Evolutionary conservation across 2,113 vertebrate genomes (phyloP), one percentile per base, ranked within the genome.

Genomic region (Jaculus jaculus): DNA sequence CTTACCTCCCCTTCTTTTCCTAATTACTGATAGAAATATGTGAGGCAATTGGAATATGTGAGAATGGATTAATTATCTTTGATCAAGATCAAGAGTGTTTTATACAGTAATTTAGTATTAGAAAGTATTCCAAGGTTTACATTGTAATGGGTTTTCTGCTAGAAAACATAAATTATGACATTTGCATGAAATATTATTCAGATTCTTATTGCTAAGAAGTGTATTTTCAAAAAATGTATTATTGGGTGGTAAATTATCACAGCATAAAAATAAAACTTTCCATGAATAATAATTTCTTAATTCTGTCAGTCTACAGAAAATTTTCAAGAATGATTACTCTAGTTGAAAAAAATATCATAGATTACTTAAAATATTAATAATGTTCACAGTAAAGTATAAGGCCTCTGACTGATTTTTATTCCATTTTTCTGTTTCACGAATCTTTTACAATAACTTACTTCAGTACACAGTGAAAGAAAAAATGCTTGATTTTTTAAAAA

Each of bases 1-100:
- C 21, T 71, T 65, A 30, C 24, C 60, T 32, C 1, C 42, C 54
- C 42, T 72, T 66, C n/a, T 61, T 90, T 92, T 28, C 8, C 26
- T 81, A 91, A 91, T 87, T 78, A 94, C 87, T 81, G 69, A 87
- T 89, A 68, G 89, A 95, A 93, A 92, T 92, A 93, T 87, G 81
- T 92, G 34, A 84, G 30, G 77, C 21, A 92, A 88, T 84, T 77
- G 92, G 42, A 92, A 32, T 10, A 73, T 20, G 81, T 63, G 47
- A 75, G 24, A 78, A 63, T 54, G 32, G 42, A 94, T 84, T 92
- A 87, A 93, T 91, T 92, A 87, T 84, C 32, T 91, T 83, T 63
- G 34, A 87, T 89, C 66, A 51, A 68, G 68, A 94, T 86, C 34
- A 86, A 92, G 74, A 42, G 23, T 61, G 9, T 89, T 91, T 91